Percentiles rank a stretch among this genome's conserved stretches.
phyloP scores from a whole-genome alignment of 2,113 vertebrate genomes.

The Dromaius novaehollandiae region DNA sequence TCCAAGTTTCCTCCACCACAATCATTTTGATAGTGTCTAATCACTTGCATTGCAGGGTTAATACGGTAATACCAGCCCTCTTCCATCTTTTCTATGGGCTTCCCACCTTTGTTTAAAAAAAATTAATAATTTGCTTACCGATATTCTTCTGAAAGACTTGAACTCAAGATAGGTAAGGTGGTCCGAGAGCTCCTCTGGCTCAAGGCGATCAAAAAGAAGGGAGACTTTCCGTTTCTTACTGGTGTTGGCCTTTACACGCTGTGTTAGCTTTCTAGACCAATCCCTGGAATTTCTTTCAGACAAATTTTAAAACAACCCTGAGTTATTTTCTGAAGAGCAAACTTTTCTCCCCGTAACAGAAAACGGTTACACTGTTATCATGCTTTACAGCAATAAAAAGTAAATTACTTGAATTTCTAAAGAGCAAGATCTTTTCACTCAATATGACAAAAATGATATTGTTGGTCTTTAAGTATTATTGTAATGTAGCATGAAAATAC shows the following conservation, averaged over 20 bases:
- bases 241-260: constrained; percentile 89
- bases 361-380: background rate
- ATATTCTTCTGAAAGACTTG: constrained; percentile 95
- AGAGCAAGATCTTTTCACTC: background rate
- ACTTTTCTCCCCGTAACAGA: background rate
- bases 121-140: constrained; percentile 77
- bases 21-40: background rate
- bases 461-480: background rate
- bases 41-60: background rate
- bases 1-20: background rate
- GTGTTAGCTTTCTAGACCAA: constrained; percentile 95
- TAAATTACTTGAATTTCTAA: background rate
- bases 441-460: background rate
- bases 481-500: background rate
- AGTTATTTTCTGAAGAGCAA: background rate
- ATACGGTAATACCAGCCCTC: background rate
- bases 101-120: background rate
- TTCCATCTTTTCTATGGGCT: background rate
- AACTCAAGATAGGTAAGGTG: constrained; percentile 95
- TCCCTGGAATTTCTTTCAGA: constrained; percentile 87
- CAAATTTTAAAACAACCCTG: background rate
- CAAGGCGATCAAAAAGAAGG: constrained; percentile 94
- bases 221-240: constrained; percentile 97
- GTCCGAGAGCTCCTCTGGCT: constrained; percentile 92
- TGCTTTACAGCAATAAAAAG: background rate